Evolutionary conservation across 1,140 invertebrate genomes (phyloP).

Genomic region (Monomorium pharaonis): DNA sequence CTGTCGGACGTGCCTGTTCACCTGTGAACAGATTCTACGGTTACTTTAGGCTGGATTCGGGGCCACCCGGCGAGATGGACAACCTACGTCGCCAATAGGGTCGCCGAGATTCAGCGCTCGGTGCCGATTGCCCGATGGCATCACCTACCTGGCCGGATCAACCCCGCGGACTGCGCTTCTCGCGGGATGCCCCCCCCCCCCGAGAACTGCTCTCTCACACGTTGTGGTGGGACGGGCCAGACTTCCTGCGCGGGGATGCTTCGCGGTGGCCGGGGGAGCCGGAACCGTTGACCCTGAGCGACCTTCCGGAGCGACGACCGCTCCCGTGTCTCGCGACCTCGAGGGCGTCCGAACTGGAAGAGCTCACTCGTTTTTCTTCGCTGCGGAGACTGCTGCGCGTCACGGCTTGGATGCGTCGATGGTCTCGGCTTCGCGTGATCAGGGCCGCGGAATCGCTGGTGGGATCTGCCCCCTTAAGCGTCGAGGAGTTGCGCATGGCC

Average conservation of each 20-base stretch:
- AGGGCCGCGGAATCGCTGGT: too few species aligned
- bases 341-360: too few species aligned
- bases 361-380: background rate
- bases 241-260: background rate
- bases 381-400: background rate
- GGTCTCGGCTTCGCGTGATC: too few species aligned
- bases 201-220: fast-evolving
- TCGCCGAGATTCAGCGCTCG: too few species aligned
- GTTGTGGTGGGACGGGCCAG: background rate
- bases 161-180: background rate
- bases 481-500: too few species aligned
- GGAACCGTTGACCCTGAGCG: background rate
- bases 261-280: background rate
- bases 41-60: background rate
- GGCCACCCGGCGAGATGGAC: background rate
- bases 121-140: background rate
- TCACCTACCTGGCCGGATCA: background rate
- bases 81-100: too few species aligned
- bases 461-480: too few species aligned
- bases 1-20: too few species aligned
- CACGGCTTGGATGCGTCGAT: too few species aligned
- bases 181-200: background rate
- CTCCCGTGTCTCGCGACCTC: too few species aligned
- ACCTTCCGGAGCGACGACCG: background rate
- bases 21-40: background rate